A percentile compares a stretch with the other conserved stretches of the same genome.
These are phyloP conservation scores for Mastigias papua DNA, from an alignment of 30 jellyfish, hydroid and myxozoan species.

Conservation along the genomic window DNA sequence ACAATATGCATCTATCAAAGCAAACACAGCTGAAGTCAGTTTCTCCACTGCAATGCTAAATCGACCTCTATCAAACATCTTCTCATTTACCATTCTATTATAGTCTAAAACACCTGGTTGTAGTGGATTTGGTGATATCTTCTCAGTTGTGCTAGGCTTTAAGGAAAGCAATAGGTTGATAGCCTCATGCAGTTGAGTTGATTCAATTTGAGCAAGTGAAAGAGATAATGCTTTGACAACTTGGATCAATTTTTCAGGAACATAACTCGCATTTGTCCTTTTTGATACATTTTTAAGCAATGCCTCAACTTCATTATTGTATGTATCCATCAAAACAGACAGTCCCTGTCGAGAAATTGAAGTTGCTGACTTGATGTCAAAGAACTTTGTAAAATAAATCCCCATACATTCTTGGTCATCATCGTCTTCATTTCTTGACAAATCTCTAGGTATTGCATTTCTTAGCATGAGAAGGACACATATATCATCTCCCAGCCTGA, in stretches of 20 bases:
- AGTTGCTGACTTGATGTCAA: constrained; percentile 60
- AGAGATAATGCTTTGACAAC: constrained; percentile 88
- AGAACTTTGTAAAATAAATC: constrained; percentile 81
- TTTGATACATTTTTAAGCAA: constrained; percentile 69
- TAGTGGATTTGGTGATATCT: constrained; percentile 13
- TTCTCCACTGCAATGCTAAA: constrained; percentile 83
- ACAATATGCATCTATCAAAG: constrained; percentile 85
- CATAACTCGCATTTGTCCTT: constrained; percentile 45
- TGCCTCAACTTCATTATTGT: constrained; percentile 83
- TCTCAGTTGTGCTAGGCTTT: constrained; percentile 54
- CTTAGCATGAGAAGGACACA: constrained; percentile 58
- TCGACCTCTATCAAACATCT: constrained; percentile 81
- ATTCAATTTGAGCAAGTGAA: constrained; percentile 85
- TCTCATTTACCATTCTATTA: constrained; percentile 67
- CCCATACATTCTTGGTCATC: constrained; percentile 83
- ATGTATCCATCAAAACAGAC: constrained; percentile 86
- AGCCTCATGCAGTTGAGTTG: constrained; percentile 88
- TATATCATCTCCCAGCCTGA: constrained; percentile 59
- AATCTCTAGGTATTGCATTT: constrained; percentile 51
- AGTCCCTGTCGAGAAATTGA: constrained; percentile 90
- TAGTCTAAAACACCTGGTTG: constrained; percentile 52
- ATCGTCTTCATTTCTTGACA: constrained; percentile 83
- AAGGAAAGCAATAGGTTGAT: constrained; percentile 75
- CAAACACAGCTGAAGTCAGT: constrained; percentile 78
- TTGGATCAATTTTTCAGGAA: constrained; percentile 87